Conservation (phyloP, 1,140 invertebrate species). For the Drosophila melanica region DNA sequence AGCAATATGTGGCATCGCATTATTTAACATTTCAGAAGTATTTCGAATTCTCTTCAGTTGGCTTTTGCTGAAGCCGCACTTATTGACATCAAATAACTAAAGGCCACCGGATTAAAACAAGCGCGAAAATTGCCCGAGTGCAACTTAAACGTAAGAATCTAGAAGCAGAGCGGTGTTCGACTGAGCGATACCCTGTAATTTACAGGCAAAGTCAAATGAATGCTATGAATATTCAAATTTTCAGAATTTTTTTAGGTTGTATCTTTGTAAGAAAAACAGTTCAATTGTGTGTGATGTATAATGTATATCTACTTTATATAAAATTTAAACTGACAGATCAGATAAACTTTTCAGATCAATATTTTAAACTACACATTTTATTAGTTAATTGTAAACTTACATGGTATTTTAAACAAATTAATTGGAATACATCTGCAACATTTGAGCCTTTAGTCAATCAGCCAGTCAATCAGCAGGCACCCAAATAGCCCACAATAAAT, state of each 20-base stretch:
- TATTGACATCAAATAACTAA: conserved; percentile 2
- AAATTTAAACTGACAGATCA: too few species aligned
- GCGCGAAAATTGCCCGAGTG: conserved; percentile 1
- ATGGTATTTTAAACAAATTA: conserved; percentile 39
- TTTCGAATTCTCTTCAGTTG: background rate
- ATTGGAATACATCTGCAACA: conserved; percentile 16
- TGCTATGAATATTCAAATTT: background rate
- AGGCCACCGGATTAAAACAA: background rate
- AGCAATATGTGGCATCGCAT: too few species aligned
- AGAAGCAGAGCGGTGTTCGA: background rate
- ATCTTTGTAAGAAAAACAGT: too few species aligned
- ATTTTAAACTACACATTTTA: too few species aligned
- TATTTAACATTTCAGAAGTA: background rate
- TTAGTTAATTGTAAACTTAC: background rate
- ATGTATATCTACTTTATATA: too few species aligned
- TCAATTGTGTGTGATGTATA: too few species aligned
- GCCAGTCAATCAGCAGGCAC: conserved; percentile 1
- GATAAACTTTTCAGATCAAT: too few species aligned
- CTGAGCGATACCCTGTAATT: background rate
- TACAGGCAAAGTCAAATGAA: background rate
- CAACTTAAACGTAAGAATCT: background rate
- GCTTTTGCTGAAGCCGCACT: background rate
- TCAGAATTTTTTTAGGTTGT: too few species aligned
- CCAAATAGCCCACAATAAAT: conserved; percentile 13
- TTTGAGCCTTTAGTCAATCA: conserved; percentile 10